These are phyloP conservation scores for Paradoxurus hermaphroditus DNA, from an alignment of 2,113 vertebrate species.

Conservation along the genomic window DNA sequence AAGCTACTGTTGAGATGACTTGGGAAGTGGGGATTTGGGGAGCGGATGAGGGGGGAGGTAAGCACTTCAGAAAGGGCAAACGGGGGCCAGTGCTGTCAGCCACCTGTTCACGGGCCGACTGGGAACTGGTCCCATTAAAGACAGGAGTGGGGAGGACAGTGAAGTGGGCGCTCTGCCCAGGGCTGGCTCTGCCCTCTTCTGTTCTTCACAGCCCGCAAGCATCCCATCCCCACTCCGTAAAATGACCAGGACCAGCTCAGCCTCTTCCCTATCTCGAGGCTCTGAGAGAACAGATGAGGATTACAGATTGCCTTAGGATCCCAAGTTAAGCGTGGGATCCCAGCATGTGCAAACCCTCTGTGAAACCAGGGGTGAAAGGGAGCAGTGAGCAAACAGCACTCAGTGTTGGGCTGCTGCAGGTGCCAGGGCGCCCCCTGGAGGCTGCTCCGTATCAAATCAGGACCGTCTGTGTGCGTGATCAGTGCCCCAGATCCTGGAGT, in stretches of 20 bases:
- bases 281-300: not conserved
- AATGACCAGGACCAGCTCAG: not conserved
- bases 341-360: not conserved
- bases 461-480: not conserved
- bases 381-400: too few species aligned
- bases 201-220: not conserved
- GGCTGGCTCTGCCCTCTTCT: not conserved
- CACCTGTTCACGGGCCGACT: not conserved
- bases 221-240: not conserved
- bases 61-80: not conserved
- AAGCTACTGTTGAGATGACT: not conserved
- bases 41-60: not conserved
- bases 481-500: not conserved
- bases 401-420: too few species aligned
- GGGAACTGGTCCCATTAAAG: not conserved
- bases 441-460: not conserved
- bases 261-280: not conserved
- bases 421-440: not conserved
- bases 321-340: not conserved
- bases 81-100: not conserved
- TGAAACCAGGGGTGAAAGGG: not conserved
- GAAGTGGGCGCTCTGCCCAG: not conserved
- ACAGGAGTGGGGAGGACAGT: not conserved
- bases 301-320: not conserved
- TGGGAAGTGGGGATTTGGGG: not conserved